Base-by-base conservation (phyloP, 2,113 vertebrate genomes). In the Protobothrops flavoviridis region DNA sequence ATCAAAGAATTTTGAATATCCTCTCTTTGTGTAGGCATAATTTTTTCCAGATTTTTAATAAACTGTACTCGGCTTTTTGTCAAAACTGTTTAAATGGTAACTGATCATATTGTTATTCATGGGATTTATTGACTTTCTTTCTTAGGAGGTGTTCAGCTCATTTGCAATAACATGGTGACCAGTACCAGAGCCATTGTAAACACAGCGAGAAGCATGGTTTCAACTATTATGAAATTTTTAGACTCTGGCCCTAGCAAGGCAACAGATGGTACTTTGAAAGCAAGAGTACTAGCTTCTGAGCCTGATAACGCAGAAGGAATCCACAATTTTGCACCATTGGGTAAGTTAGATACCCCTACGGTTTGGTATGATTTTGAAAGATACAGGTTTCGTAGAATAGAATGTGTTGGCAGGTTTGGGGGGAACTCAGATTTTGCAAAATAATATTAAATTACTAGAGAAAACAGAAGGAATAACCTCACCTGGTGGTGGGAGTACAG, bases 81-180 rank as follows among this genome's bases (percentile, higher is more conserved):
- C 17, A 12, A 57, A 87, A 33, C 91, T 39, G 48, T 21, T 24
- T 59, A 45, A 50, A 17, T 48, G 57, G 57, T 20, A 21, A 1
- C 1, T 24, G 24, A 20, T 45, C 57, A 61, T 93, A 53, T 61
- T 45, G 24, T 90, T 57, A 0, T 17, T 87, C 26, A 64, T 43
- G 12, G 5, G 2, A 43, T 56, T 0, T 11, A 81, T 33, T 91
- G 56, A 81, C 50, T 64, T 64, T 87, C 17, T 55, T 17, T 81
- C 90, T 90, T 52, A 99, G 99, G 99, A 91, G 99, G 99, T 9
- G 99, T 99, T 93, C 99, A 99, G 94, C 98, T 99, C 55, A 99
- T 99, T 97, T 99, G 99, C 96, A 99, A 99, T 98, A 99, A 99
- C 96, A 99, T 99, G 99, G 99, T 99, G 95, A 99, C 99, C 1